These are phyloP conservation scores for Temnothorax rugatulus DNA, from an alignment of 2,888 invertebrate species.

Conservation along the genomic window DNA sequence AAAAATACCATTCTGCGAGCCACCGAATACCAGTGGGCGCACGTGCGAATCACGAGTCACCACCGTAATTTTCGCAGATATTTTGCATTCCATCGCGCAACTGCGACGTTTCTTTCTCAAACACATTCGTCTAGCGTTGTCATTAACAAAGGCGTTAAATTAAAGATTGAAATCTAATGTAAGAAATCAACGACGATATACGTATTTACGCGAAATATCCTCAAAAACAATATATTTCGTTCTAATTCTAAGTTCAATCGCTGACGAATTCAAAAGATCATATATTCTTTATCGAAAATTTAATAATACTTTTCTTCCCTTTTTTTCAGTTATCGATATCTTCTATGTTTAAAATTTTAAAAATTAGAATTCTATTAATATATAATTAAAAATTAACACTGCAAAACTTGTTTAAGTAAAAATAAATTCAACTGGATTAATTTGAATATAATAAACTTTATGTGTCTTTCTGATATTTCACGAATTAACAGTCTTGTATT, in stretches of 20 bases:
- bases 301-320: background rate
- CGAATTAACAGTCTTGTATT: background rate
- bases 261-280: background rate
- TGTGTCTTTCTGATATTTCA: background rate
- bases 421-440: background rate
- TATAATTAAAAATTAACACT: background rate
- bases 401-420: background rate
- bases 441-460: background rate
- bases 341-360: background rate
- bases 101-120: conserved; percentile 6
- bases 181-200: background rate
- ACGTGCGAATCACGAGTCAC: conserved; percentile 46
- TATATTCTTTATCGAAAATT: background rate
- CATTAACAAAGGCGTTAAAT: background rate
- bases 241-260: background rate
- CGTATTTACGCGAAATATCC: background rate
- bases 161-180: background rate
- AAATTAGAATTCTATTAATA: background rate
- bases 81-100: conserved; percentile 25
- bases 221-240: background rate
- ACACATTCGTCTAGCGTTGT: conserved; percentile 4
- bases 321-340: background rate
- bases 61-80: conserved; percentile 40
- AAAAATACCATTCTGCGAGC: conserved; percentile 42
- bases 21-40: conserved; percentile 18